Conservation (phyloP, 2,888 invertebrate species). For the Drosophila peninsularis region DNA sequence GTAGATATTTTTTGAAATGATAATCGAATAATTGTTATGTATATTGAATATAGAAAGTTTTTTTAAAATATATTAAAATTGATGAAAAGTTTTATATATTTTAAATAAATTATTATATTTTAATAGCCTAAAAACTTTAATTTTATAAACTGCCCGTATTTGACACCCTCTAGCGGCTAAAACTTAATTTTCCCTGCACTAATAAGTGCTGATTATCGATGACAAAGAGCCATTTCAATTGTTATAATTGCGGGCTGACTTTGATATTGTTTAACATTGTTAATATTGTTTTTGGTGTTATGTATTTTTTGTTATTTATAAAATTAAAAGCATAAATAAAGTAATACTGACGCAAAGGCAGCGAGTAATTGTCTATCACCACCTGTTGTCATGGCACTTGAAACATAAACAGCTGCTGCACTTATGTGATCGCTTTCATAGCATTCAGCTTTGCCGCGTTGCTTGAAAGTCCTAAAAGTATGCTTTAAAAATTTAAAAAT, state of each 20-base stretch:
- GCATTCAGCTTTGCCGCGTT: background rate
- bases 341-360: too few species aligned
- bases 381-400: background rate
- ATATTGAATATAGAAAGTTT: too few species aligned
- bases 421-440: background rate
- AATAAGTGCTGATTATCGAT: background rate
- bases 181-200: too few species aligned
- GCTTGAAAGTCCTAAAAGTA: background rate
- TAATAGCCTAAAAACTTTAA: background rate
- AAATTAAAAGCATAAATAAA: background rate
- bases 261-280: too few species aligned
- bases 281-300: too few species aligned
- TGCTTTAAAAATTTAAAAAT: background rate
- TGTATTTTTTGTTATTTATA: background rate
- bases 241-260: too few species aligned
- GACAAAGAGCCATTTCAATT: background rate
- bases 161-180: background rate
- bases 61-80: too few species aligned
- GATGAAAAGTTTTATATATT: background rate
- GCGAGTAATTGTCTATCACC: background rate
- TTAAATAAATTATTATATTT: background rate
- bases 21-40: too few species aligned
- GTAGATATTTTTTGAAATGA: too few species aligned
- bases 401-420: too few species aligned
- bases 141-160: too few species aligned